These are phyloP conservation scores for Cyprinodon brontotheroides DNA, from an alignment of 2,113 vertebrate species.

Conservation along the genomic window DNA sequence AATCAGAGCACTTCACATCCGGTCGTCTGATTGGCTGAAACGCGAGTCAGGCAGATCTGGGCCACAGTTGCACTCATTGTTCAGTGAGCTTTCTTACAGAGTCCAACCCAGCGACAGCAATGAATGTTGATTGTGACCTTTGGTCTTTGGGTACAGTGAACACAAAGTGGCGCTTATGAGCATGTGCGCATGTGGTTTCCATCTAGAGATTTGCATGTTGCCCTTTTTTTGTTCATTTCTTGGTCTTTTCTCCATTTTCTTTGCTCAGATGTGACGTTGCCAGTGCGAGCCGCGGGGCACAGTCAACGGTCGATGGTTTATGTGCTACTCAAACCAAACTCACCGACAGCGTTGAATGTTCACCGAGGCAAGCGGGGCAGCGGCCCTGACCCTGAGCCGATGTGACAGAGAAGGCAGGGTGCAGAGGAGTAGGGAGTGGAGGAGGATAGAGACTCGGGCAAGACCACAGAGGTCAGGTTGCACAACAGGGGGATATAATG, in stretches of 20 bases:
- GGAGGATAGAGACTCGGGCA: slow-evolving; percentile 18
- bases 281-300: slow-evolving; percentile 88
- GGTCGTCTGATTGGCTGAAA: slow-evolving; percentile 68
- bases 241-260: neutral
- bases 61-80: slow-evolving; percentile 99
- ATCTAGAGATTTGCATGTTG: slow-evolving; percentile 40
- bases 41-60: slow-evolving; percentile 77
- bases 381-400: slow-evolving; percentile 35
- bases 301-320: slow-evolving; percentile 99
- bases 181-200: slow-evolving; percentile 8
- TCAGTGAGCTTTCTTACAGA: slow-evolving; percentile 97
- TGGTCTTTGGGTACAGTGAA: slow-evolving; percentile 69
- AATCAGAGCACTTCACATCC: slow-evolving; percentile 65
- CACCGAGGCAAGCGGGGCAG: slow-evolving; percentile 80
- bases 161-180: slow-evolving; percentile 57
- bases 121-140: slow-evolving; percentile 99
- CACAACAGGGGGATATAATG: slow-evolving; percentile 40
- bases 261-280: slow-evolving; percentile 21
- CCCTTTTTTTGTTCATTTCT: slow-evolving; percentile 48
- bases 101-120: slow-evolving; percentile 99
- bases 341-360: slow-evolving; percentile 99
- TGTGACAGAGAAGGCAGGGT: slow-evolving; percentile 40
- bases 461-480: slow-evolving; percentile 39
- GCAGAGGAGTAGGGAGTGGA: slow-evolving; percentile 10
- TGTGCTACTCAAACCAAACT: slow-evolving; percentile 91